Percentiles rank a stretch among this genome's conserved stretches.
These are phyloP conservation scores for Cryptotis parvus DNA, from an alignment of 2,113 vertebrate species.

Conservation along the genomic window DNA sequence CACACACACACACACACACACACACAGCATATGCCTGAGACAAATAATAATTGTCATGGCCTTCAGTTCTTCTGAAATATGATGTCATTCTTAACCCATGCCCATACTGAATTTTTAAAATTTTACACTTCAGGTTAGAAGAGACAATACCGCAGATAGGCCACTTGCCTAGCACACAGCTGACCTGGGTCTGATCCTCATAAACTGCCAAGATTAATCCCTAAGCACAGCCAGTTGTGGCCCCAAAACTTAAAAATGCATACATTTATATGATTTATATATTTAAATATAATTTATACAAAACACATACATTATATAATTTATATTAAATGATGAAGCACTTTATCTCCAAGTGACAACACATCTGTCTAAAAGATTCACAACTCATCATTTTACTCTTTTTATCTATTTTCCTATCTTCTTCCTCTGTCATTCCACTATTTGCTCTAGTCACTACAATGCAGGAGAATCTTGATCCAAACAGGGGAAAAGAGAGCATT, in stretches of 20 bases:
- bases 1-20: too few relatives aligned
- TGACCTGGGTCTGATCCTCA: too few relatives aligned
- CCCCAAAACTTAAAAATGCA: too few relatives aligned
- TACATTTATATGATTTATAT: too few relatives aligned
- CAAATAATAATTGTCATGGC: neutral
- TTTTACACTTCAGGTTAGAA: neutral
- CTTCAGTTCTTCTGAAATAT: neutral
- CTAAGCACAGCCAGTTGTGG: too few relatives aligned
- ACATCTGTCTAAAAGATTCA: neutral
- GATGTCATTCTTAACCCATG: neutral
- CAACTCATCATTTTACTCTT: neutral
- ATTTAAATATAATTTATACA: too few relatives aligned
- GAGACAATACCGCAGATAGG: too few relatives aligned
- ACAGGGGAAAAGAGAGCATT: neutral
- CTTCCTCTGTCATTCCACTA: neutral
- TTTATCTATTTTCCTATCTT: neutral
- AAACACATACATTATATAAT: too few relatives aligned
- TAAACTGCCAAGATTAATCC: too few relatives aligned
- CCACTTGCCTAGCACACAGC: too few relatives aligned
- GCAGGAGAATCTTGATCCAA: neutral
- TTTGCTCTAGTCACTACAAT: neutral
- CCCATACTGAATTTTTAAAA: neutral
- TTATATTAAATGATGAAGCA: neutral
- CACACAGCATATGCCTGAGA: too few relatives aligned
- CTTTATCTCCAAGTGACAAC: neutral